phyloP scores from a whole-genome alignment of 2,113 vertebrate genomes.

The Galeopterus variegatus region DNA sequence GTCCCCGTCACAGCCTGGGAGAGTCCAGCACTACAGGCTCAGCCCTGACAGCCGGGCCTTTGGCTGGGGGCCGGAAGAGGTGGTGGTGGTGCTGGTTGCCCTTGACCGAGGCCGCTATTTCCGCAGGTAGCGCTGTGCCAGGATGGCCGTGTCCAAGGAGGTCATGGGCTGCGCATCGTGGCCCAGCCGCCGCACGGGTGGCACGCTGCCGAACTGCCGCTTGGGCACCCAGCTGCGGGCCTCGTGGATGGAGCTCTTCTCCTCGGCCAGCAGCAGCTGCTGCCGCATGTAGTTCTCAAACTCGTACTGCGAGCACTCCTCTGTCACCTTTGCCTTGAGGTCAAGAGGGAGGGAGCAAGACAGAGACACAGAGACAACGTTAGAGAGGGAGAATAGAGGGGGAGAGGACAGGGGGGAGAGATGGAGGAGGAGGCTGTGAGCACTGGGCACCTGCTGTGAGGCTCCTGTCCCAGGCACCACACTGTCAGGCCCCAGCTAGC shows the following conservation, averaged over 20 bases:
- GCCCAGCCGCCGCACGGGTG: slow-evolving; percentile 96
- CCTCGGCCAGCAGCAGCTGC: slow-evolving; percentile 98
- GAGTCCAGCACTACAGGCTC: slow-evolving; percentile 77
- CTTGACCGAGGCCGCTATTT: slow-evolving; percentile 88
- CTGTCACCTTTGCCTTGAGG: slow-evolving; percentile 94
- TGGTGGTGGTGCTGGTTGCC: slow-evolving; percentile 77
- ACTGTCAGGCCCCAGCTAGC: rapidly evolving
- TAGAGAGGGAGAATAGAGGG: no score
- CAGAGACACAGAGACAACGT: no score
- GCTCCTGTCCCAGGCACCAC: not conserved
- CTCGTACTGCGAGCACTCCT: slow-evolving; percentile 99
- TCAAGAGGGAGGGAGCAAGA: not conserved
- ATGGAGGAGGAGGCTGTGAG: not conserved
- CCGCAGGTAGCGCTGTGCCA: slow-evolving; percentile 97
- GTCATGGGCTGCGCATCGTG: slow-evolving; percentile 98
- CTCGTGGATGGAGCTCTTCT: slow-evolving; percentile 98
- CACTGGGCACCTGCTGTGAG: not conserved
- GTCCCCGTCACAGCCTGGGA: slow-evolving; percentile 57
- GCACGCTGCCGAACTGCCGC: slow-evolving; percentile 95
- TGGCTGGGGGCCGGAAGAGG: slow-evolving; percentile 82
- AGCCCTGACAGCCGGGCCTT: slow-evolving; percentile 83
- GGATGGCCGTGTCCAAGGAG: slow-evolving; percentile 96
- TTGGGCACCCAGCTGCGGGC: slow-evolving; percentile 96
- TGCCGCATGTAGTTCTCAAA: slow-evolving; percentile 99
- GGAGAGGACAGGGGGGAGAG: no score